Conservation (phyloP, 2,113 vertebrate genomes). For the Pipa parva region DNA sequence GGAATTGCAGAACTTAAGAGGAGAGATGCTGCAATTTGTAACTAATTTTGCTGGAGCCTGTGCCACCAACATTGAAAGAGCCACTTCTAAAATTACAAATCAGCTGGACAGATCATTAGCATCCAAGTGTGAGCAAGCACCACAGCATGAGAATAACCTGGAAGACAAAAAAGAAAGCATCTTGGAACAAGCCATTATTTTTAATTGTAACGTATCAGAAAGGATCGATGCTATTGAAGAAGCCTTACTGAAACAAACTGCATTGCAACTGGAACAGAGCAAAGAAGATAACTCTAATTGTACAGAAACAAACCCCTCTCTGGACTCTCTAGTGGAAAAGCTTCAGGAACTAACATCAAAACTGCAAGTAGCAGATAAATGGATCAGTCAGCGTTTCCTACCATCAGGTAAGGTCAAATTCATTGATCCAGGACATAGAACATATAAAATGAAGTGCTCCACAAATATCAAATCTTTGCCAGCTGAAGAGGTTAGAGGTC, state of each 20-base stretch:
- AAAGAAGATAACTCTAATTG: constrained; percentile 16
- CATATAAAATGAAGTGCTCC: no score
- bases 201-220: constrained; percentile 55
- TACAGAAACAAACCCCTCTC: constrained; percentile 32
- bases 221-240: constrained; percentile 68
- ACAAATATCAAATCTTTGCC: no score
- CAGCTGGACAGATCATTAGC: constrained; percentile 58
- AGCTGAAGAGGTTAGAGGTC: no score
- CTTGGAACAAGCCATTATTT: constrained; percentile 64
- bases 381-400: constrained; percentile 56
- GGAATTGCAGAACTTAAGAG: constrained; percentile 72
- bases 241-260: constrained; percentile 42
- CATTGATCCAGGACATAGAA: no score
- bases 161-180: constrained; percentile 47
- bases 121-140: constrained; percentile 49
- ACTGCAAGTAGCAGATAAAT: constrained; percentile 56
- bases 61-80: constrained; percentile 46
- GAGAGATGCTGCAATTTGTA: constrained; percentile 71
- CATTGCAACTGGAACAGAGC: constrained; percentile 45
- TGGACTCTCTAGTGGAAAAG: constrained; percentile 52
- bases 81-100: constrained; percentile 48
- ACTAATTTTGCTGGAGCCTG: constrained; percentile 58
- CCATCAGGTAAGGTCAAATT: constrained; percentile 72
- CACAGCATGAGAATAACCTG: constrained; percentile 38
- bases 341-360: constrained; percentile 60